These are phyloP conservation scores for Premnoplex brunnescens DNA, from an alignment of 2,797 vertebrate genomes.

Conservation along the genomic window DNA sequence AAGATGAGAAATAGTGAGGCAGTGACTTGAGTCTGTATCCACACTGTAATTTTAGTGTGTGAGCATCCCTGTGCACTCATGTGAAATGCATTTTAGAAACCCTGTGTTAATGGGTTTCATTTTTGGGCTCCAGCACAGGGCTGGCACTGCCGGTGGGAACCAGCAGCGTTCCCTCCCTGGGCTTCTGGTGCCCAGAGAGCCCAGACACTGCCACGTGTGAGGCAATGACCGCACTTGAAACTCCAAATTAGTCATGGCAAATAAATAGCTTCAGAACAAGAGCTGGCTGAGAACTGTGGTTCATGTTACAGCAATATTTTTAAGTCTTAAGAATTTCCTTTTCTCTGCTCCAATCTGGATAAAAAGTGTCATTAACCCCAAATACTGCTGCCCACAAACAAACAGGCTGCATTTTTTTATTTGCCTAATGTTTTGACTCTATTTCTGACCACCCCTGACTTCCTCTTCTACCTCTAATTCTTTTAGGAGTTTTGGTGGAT, in stretches of 20 bases:
- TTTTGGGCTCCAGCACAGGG: background rate
- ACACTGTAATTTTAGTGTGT: rapidly evolving
- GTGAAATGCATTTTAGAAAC: background rate
- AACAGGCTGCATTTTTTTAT: background rate
- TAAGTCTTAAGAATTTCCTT: background rate
- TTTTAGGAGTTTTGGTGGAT: background rate
- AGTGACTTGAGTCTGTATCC: rapidly evolving
- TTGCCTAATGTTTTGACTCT: background rate
- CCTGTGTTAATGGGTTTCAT: rapidly evolving
- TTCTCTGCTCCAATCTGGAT: background rate
- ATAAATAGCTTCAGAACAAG: background rate
- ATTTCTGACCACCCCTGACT: background rate
- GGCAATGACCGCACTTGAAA: rapidly evolving
- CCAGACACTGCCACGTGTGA: background rate
- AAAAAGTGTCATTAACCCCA: background rate
- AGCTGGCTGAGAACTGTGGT: background rate
- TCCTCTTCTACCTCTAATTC: background rate
- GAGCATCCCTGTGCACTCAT: rapidly evolving
- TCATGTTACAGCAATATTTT: background rate
- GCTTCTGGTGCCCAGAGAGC: background rate
- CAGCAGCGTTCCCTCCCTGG: rapidly evolving
- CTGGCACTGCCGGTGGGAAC: background rate
- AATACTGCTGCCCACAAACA: background rate
- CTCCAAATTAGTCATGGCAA: background rate
- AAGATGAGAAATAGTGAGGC: background rate